These are phyloP conservation scores for Agrotis segetum DNA, from an alignment of 2,888 invertebrate species.

Conservation along the genomic window DNA sequence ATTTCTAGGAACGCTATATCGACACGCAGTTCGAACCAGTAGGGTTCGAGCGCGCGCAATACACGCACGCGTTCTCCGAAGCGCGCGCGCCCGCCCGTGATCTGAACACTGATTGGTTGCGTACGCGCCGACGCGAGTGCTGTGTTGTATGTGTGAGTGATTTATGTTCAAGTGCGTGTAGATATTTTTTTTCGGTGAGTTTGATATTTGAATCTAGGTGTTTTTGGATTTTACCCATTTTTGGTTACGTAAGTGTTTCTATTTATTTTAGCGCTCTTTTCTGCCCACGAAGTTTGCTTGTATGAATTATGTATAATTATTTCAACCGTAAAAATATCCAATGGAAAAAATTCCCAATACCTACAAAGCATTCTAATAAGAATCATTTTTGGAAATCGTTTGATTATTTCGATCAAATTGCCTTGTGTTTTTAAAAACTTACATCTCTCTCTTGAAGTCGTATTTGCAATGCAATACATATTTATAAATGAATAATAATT, in stretches of 20 bases:
- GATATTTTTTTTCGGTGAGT: slow-evolving; percentile 65
- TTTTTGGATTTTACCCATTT: slow-evolving; percentile 40
- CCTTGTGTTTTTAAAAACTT: too few species aligned
- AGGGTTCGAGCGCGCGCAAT: slow-evolving; percentile 72
- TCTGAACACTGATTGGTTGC: slow-evolving; percentile 77
- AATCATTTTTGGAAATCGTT: background rate
- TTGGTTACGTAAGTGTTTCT: slow-evolving; percentile 48
- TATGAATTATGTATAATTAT: background rate
- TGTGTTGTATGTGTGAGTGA: slow-evolving; percentile 65
- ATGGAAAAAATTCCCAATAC: background rate
- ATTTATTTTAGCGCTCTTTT: background rate
- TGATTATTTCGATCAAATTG: background rate
- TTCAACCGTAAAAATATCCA: background rate
- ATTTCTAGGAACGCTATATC: slow-evolving; percentile 63
- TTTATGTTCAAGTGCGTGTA: slow-evolving; percentile 61
- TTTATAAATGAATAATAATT: too few species aligned
- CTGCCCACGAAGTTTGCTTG: background rate
- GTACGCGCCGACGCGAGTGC: slow-evolving; percentile 65
- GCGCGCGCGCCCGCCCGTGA: slow-evolving; percentile 78
- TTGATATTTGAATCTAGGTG: slow-evolving; percentile 50
- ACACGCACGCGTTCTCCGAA: slow-evolving; percentile 85
- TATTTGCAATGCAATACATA: too few species aligned
- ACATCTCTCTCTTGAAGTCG: too few species aligned
- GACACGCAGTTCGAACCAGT: slow-evolving; percentile 67
- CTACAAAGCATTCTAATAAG: background rate